Evolutionary conservation across 2,888 invertebrate species (phyloP), one percentile per base, ranked within the genome.

Genomic region (Xestia c-nigrum): DNA sequence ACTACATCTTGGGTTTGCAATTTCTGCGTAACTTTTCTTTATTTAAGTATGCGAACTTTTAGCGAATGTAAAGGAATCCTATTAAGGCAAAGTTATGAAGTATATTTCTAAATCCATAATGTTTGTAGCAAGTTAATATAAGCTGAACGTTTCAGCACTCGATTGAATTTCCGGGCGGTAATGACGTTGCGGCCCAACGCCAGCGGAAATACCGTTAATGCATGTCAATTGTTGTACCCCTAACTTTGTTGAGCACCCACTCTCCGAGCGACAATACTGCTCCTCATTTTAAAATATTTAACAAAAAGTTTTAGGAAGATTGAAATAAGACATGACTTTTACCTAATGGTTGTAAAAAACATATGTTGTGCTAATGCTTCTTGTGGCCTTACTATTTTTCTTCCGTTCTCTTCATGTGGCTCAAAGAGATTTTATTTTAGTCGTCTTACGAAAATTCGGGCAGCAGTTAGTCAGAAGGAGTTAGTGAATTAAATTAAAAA

Each of bases 111-210:
- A 78, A 78, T 64, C 50, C 59, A 78, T 67, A 84, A 74, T 84
- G 70, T 84, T 84, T 75, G 77, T 80, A 76, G 73, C 76, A 74
- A 80, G 72, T 76, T 89, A 85, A 84, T 79, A 86, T 74, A 85
- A 90, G 91, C 88, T 86, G 83, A 85, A 69, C 89, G 92, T 91
- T 92, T 91, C 90, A 89, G 92, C 92, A 91, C 91, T 94, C 93
- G 93, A 96, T 96, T 94, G 95, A 96, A 95, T 96, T 96, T 96
- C 96, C 96, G 95, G 94, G 83, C 92, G 90, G 92, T 95, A 95
- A 95, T 91, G 93, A 94, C 90, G 89, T 95, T 92, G 91, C 90
- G 91, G 89, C 90, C 92, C 91, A 93, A 93, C 93, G 93, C 90
- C 91, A 90, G 85, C 94, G 96, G 96, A 96, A 95, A 95, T 94